Evolutionary conservation across 2,113 vertebrate genomes (phyloP).

Genomic region (Tylochromis polylepis): DNA sequence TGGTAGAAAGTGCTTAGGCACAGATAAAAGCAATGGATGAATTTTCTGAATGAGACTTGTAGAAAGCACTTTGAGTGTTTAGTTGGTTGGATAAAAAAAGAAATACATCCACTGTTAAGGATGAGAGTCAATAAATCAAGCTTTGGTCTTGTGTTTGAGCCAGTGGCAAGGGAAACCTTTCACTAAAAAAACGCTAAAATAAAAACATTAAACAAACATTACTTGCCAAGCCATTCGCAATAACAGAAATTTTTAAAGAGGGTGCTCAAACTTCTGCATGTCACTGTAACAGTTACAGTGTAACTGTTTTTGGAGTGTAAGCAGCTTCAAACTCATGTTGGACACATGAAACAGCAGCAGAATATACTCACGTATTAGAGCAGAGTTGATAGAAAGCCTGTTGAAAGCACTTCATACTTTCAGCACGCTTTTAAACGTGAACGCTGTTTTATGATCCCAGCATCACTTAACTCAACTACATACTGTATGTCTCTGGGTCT

Average conservation of each 20-base stretch:
- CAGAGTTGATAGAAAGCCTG: background rate
- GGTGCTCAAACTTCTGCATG: background rate
- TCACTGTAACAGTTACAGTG: too few relatives aligned
- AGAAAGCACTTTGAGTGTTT: background rate
- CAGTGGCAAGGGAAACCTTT: background rate
- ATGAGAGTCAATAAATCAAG: background rate
- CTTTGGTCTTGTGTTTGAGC: background rate
- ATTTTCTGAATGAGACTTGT: background rate
- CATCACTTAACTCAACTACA: slow-evolving; percentile 7
- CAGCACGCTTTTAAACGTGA: background rate
- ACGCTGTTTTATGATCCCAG: slow-evolving; percentile 1
- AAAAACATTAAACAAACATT: background rate
- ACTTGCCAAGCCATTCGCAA: background rate
- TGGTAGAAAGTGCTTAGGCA: background rate
- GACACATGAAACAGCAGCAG: slow-evolving; percentile 15
- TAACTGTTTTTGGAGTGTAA: slow-evolving; percentile 38
- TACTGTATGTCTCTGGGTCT: slow-evolving; percentile 9
- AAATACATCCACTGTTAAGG: background rate
- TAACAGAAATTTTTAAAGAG: background rate
- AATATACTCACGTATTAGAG: background rate
- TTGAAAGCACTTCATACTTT: background rate
- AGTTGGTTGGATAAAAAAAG: background rate
- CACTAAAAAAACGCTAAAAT: background rate
- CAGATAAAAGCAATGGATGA: too few relatives aligned
- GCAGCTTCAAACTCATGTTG: slow-evolving; percentile 38